Conservation (phyloP, 2,113 vertebrate species). For the Atherinomorus stipes region DNA sequence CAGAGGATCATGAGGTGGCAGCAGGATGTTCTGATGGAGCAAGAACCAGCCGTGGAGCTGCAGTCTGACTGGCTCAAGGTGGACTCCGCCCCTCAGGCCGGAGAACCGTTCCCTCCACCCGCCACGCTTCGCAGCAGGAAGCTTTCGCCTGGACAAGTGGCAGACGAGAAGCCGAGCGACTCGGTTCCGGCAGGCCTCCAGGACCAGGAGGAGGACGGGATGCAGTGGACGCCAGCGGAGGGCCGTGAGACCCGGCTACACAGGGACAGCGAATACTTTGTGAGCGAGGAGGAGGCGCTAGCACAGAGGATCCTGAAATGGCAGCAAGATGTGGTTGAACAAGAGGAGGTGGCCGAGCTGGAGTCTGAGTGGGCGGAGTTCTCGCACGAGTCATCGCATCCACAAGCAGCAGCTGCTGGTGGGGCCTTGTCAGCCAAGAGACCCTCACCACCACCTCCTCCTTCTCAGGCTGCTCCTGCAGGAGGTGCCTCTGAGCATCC, state of each 20-base stretch:
- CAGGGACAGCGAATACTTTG: conserved; percentile 80
- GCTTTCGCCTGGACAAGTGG: conserved; percentile 7
- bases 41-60: conserved; percentile 57
- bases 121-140: conserved; percentile 14
- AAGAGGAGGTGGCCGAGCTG: conserved; percentile 78
- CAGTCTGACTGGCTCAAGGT: conserved; percentile 49
- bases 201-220: conserved; percentile 22
- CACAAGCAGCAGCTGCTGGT: neutral
- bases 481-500: neutral
- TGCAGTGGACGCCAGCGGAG: conserved; percentile 54
- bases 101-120: conserved; percentile 11
- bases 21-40: conserved; percentile 79
- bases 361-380: conserved; percentile 77
- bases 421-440: neutral
- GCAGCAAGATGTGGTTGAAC: conserved; percentile 79
- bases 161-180: conserved; percentile 38
- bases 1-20: conserved; percentile 85
- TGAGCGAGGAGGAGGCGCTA: conserved; percentile 80
- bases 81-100: conserved; percentile 22
- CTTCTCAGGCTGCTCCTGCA: neutral
- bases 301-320: conserved; percentile 81
- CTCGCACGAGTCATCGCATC: neutral
- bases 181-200: conserved; percentile 26
- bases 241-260: conserved; percentile 71
- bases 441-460: neutral